Evolutionary conservation across 2,797 vertebrate genomes (phyloP), one percentile per base, ranked within the genome.

Genomic region (Protonibea diacanthus): DNA sequence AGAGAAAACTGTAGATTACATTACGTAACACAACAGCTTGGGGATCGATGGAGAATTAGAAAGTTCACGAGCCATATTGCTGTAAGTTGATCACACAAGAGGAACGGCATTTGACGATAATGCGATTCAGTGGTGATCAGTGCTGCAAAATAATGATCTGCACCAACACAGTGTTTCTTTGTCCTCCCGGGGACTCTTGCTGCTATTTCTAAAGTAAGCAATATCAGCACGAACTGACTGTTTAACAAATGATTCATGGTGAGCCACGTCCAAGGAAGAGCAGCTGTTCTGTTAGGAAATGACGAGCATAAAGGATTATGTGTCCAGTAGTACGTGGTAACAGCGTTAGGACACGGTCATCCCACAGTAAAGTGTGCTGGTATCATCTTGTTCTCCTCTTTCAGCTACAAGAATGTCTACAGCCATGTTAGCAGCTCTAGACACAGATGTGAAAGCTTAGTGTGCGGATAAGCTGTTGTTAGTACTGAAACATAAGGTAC

Each of bases 31-130:
- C 87, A 23, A 51, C 75, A 71, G 80, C 80, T 58, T 17, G 0
- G 52, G 57, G 84, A 92, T 92, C 87, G 17, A 92, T 91, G 82
- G 49, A 68, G 82, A 89, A 91, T 91, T 82, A 86, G 62, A 85
- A 88, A 89, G 85, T 91, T 92, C 89, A 88, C 88, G 66, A 59
- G 77, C 47, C 86, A 62, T 70, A 66, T 79, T 71, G 77, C 76
- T 11, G 53, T 64, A 75, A 6, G 71, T 74, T 75, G 87, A 86
- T 86, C 82, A 82, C 77, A 59, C 59, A 38, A 74, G 76, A 79
- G 74, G 78, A 74, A 76, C 67, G 48, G 59, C 73, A 48, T 82
- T 72, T 17, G 49, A 76, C 78, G 5, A 70, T 86, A 76, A 87
- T 89, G 85, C 75, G 51, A 69, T 77, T 87, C 73, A 83, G n/a